A percentile compares a stretch with the other conserved stretches of the same genome.
These are phyloP conservation scores for Acanthurus leucopareius DNA, from an alignment of 2,797 vertebrate species.

Conservation along the genomic window DNA sequence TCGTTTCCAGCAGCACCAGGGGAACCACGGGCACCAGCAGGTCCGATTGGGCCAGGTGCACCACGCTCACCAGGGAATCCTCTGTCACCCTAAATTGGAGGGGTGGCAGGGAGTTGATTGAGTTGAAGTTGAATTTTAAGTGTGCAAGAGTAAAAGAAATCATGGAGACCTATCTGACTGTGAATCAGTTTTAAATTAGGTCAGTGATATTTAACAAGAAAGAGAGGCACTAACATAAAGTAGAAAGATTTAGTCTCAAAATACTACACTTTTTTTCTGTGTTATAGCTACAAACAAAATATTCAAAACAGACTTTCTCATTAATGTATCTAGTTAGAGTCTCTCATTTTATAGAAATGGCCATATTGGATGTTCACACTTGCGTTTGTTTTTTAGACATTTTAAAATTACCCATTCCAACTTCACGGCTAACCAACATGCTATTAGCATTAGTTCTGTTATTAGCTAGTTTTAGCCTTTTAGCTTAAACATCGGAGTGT, in stretches of 20 bases:
- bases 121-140: background rate
- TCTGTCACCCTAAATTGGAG: constrained; percentile 91
- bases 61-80: constrained; percentile 98
- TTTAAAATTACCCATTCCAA: background rate
- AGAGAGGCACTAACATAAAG: background rate
- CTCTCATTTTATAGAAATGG: background rate
- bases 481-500: background rate
- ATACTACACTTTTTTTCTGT: too few species aligned
- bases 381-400: background rate
- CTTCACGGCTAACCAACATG: background rate
- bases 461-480: background rate
- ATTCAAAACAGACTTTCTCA: background rate
- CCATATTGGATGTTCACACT: background rate
- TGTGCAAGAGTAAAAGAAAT: constrained; percentile 14
- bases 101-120: background rate
- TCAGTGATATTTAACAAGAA: background rate
- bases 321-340: background rate
- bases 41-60: constrained; percentile 89
- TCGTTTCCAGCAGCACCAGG: constrained; percentile 94
- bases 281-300: background rate
- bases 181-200: background rate
- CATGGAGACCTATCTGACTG: background rate
- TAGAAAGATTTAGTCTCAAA: background rate
- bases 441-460: background rate
- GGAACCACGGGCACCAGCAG: constrained; percentile 91